Conservation (phyloP, 2,888 invertebrate genomes). For the Timema cristinae region DNA sequence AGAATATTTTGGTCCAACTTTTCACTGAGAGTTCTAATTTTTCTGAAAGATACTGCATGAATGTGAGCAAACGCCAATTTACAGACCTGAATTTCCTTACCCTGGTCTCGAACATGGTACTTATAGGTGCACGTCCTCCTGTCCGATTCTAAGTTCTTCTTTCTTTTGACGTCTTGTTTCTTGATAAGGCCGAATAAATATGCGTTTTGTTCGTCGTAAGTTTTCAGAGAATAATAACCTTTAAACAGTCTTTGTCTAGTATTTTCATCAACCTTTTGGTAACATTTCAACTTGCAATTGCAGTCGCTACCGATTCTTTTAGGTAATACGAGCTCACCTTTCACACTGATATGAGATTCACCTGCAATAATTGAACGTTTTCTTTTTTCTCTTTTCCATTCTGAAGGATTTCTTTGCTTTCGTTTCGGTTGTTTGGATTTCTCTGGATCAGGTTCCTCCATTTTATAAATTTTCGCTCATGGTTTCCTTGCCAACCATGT, state of each 20-base stretch:
- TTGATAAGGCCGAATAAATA: constrained; percentile 56
- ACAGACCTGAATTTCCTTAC: constrained; percentile 55
- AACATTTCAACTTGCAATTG: constrained; percentile 52
- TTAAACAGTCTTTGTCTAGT: constrained; percentile 52
- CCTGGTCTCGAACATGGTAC: constrained; percentile 54
- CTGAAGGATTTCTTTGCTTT: constrained; percentile 42
- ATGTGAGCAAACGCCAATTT: constrained; percentile 57
- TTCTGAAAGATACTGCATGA: constrained; percentile 55
- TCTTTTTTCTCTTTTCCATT: constrained; percentile 58
- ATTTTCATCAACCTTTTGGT: constrained; percentile 51
- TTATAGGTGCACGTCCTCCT: constrained; percentile 55
- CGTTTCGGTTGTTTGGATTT: constrained; percentile 30
- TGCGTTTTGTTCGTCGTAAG: constrained; percentile 57
- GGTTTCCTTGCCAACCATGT: constrained; percentile 26
- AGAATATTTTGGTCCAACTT: constrained; percentile 57
- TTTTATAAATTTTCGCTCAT: constrained; percentile 24
- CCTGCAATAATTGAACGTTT: constrained; percentile 54
- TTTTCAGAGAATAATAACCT: constrained; percentile 55
- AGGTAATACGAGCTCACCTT: constrained; percentile 54
- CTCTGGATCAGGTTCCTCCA: constrained; percentile 21
- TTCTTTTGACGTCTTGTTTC: constrained; percentile 55
- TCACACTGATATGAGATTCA: constrained; percentile 54
- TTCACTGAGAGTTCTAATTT: constrained; percentile 54
- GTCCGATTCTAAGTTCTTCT: constrained; percentile 53
- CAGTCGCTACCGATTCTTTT: constrained; percentile 54